These are phyloP conservation scores for Corvus moneduloides DNA, from an alignment of 2,113 vertebrate species.

Conservation along the genomic window DNA sequence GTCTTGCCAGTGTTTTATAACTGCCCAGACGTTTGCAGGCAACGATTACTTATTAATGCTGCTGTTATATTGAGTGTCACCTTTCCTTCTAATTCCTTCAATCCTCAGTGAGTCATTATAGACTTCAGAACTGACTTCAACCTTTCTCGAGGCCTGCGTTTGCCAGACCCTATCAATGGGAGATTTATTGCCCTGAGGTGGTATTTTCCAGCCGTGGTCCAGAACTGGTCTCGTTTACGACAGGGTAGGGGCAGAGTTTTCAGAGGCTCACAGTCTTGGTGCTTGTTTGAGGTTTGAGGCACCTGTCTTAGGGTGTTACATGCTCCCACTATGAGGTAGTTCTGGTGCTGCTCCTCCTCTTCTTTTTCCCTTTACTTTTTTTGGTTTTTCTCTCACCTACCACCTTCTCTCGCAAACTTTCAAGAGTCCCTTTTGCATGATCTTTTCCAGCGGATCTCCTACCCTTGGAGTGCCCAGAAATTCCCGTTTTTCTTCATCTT, in stretches of 20 bases:
- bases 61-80: slow-evolving; percentile 20
- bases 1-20: slow-evolving; percentile 54
- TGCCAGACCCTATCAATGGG: slow-evolving; percentile 61
- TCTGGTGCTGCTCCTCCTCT: background rate
- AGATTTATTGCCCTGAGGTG: slow-evolving; percentile 66
- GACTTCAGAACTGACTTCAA: slow-evolving; percentile 62
- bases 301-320: slow-evolving; percentile 34
- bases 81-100: slow-evolving; percentile 54
- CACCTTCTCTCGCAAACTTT: background rate
- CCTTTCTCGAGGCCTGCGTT: slow-evolving; percentile 48
- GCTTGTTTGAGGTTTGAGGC: slow-evolving; percentile 31
- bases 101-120: slow-evolving; percentile 55
- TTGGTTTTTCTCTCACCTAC: background rate
- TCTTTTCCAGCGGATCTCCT: background rate
- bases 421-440: background rate
- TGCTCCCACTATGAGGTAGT: background rate
- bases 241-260: slow-evolving; percentile 11
- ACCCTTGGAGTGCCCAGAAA: background rate
- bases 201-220: slow-evolving; percentile 59
- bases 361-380: background rate
- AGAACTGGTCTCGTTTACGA: slow-evolving; percentile 9
- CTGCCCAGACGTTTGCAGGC: slow-evolving; percentile 31
- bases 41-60: slow-evolving; percentile 31
- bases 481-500: background rate
- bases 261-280: background rate